Conservation (phyloP, 2,888 invertebrate species). For the Pasiphila rectangulata region DNA sequence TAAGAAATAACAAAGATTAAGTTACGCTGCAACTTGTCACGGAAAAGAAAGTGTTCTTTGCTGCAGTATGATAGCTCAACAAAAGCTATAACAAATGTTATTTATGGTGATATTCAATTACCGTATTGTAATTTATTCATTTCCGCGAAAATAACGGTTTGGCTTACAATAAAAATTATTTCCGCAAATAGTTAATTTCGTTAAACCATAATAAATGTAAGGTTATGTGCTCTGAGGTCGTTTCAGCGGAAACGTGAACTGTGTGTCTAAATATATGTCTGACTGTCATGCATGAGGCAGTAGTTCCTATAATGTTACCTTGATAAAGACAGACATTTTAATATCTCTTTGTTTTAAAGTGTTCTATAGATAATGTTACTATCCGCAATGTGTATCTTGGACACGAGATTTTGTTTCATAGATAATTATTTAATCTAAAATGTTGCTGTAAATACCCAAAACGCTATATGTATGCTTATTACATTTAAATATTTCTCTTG, state of each 20-base stretch:
- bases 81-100: slow-evolving; percentile 35
- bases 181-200: slow-evolving; percentile 44
- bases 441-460: no score
- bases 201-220: slow-evolving; percentile 45
- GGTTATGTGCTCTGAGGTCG: slow-evolving; percentile 42
- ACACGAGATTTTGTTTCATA: not conserved
- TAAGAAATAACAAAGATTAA: slow-evolving; percentile 15
- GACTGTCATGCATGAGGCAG: not conserved
- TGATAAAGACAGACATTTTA: not conserved
- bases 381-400: no score
- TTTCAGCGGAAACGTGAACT: slow-evolving; percentile 46
- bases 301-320: not conserved
- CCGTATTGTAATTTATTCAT: slow-evolving; percentile 32
- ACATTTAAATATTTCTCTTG: no score
- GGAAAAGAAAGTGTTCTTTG: slow-evolving; percentile 29
- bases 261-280: slow-evolving; percentile 26
- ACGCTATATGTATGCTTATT: no score
- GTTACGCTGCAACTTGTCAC: slow-evolving; percentile 15
- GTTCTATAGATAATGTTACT: not conserved
- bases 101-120: slow-evolving; percentile 36
- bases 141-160: slow-evolving; percentile 36
- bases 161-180: slow-evolving; percentile 39
- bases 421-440: no score
- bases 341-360: not conserved
- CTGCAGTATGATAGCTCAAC: slow-evolving; percentile 19